Evolutionary conservation across 2,797 vertebrate species (phyloP).

Genomic region (Sarcoramphus papa): DNA sequence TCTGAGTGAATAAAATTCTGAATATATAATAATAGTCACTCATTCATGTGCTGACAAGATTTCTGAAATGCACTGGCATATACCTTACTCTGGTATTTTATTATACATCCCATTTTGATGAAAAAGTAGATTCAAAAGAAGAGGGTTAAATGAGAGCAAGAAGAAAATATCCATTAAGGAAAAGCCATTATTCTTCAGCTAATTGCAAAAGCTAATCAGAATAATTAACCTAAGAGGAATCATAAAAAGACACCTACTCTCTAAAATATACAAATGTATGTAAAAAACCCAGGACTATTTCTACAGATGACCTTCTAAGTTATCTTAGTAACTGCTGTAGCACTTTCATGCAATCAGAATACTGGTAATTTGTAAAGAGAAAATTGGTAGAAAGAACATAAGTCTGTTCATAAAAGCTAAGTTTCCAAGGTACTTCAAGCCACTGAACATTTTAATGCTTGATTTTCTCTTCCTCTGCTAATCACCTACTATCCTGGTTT

Average conservation of each 20-base stretch:
- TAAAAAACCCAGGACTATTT: background rate
- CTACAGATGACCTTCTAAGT: background rate
- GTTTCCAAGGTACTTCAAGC: background rate
- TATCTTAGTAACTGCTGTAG: background rate
- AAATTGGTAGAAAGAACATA: background rate
- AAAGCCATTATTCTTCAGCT: conserved; percentile 31
- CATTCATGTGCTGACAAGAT: background rate
- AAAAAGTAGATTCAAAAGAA: background rate
- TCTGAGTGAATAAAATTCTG: background rate
- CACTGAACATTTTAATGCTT: background rate
- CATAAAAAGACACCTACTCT: background rate
- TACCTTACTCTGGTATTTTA: background rate
- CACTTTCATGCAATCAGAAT: background rate
- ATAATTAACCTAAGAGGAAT: conserved; percentile 41
- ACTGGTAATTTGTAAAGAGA: background rate
- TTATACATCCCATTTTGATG: background rate
- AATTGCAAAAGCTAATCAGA: conserved; percentile 29
- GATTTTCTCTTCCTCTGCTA: background rate
- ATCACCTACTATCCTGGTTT: background rate
- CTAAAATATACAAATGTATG: background rate
- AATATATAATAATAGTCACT: background rate
- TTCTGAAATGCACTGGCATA: background rate
- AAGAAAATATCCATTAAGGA: conserved; percentile 43
- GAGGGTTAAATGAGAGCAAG: background rate
- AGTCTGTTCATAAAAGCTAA: background rate